Conservation (phyloP, 2,113 vertebrate genomes). For the Numenius arquata region DNA sequence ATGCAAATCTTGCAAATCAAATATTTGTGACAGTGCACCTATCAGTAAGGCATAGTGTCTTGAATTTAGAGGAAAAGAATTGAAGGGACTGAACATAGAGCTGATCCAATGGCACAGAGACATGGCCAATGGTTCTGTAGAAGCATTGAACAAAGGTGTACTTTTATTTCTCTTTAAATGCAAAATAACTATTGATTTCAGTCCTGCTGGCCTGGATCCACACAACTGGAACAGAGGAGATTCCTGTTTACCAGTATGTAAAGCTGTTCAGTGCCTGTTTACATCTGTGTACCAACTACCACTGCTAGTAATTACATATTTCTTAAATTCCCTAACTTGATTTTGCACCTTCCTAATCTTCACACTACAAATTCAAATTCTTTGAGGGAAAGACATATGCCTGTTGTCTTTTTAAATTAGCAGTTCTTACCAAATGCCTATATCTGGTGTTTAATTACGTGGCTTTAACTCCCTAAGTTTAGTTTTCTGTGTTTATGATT, state of each 20-base stretch:
- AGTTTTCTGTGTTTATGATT: background rate
- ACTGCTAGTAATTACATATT: background rate
- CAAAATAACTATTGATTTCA: background rate
- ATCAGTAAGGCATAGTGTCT: background rate
- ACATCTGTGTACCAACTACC: background rate
- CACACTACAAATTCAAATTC: background rate
- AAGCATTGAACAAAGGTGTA: background rate
- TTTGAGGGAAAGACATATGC: background rate
- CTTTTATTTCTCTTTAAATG: background rate
- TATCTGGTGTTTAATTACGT: background rate
- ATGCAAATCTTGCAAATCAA: background rate
- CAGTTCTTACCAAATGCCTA: background rate
- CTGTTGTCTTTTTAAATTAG: background rate
- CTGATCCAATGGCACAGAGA: background rate
- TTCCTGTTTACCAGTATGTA: no score
- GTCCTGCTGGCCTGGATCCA: background rate
- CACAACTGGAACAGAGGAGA: background rate
- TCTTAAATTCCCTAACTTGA: background rate
- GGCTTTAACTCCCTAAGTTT: background rate
- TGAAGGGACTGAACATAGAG: rapidly evolving
- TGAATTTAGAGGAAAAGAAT: background rate
- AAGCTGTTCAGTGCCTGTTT: background rate
- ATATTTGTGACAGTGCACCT: background rate
- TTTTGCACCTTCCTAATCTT: background rate
- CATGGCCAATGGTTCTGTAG: background rate